phyloP scores from a whole-genome alignment of 2,888 invertebrate species.

The Tenthredo amoena region DNA sequence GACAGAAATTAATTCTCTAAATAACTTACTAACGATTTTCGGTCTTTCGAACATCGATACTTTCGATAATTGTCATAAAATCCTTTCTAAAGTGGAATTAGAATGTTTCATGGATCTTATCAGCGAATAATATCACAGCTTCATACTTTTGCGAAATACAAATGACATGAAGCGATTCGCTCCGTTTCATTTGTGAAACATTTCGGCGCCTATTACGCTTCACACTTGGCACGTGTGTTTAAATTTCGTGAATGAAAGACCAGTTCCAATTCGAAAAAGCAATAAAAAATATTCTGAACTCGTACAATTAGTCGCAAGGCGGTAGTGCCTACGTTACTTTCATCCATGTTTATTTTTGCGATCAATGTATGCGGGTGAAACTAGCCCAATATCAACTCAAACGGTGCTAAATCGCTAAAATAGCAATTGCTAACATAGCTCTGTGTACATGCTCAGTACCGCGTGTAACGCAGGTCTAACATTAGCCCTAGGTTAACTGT shows the following conservation, averaged over 20 bases:
- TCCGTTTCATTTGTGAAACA: not conserved
- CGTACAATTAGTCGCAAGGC: not conserved
- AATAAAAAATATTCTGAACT: not conserved
- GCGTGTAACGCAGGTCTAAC: not conserved
- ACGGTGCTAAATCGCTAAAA: not conserved
- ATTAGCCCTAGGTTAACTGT: not conserved
- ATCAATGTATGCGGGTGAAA: not conserved
- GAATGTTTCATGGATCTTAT: not conserved
- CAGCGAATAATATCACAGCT: not conserved
- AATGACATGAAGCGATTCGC: not conserved
- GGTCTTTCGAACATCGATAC: not conserved
- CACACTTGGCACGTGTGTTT: not conserved
- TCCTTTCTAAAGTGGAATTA: not conserved
- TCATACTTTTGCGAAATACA: not conserved
- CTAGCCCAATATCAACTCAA: not conserved
- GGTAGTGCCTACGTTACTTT: not conserved
- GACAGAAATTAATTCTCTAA: not conserved
- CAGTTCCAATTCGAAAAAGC: not conserved
- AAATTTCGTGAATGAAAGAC: not conserved
- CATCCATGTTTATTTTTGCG: not conserved
- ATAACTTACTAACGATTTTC: not conserved
- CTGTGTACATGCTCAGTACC: not conserved
- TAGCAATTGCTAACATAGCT: not conserved
- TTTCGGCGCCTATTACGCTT: not conserved
- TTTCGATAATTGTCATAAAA: not conserved